phyloP scores from a whole-genome alignment of 92 coral and sea anemone species.

The Parazoanthus swiftii region DNA sequence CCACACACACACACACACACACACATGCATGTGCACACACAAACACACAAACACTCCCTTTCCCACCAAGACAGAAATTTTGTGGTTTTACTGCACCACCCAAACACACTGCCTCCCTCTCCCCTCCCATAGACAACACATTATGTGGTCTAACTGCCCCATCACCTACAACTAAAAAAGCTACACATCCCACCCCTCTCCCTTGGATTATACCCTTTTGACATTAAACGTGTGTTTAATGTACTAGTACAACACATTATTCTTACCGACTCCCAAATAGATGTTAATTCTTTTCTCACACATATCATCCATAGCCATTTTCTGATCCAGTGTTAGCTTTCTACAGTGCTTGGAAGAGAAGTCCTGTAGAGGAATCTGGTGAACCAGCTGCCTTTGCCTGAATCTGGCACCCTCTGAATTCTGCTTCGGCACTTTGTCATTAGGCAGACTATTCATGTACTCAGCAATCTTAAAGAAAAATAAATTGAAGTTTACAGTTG shows the following conservation, averaged over 20 bases:
- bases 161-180: no score
- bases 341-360: slow-evolving; percentile 87
- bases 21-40: no score
- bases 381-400: slow-evolving; percentile 75
- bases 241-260: neutral
- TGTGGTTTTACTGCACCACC: no score
- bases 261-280: slow-evolving; percentile 85
- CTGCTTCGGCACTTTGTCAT: slow-evolving; percentile 66
- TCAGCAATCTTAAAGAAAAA: slow-evolving; percentile 61
- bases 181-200: no score
- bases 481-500: neutral
- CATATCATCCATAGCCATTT: slow-evolving; percentile 90
- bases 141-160: no score
- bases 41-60: no score
- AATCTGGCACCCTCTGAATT: slow-evolving; percentile 72
- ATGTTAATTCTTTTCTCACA: slow-evolving; percentile 61
- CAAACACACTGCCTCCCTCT: no score
- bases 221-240: neutral
- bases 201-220: neutral
- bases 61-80: no score
- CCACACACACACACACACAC: no score
- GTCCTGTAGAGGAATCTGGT: slow-evolving; percentile 94
- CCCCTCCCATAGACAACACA: no score
- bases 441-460: slow-evolving; percentile 80
- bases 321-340: slow-evolving; percentile 86